A percentile compares a stretch with the other conserved stretches of the same genome.
These are phyloP conservation scores for Luscinia luscinia DNA, from an alignment of 2,797 vertebrate genomes.

Conservation along the genomic window DNA sequence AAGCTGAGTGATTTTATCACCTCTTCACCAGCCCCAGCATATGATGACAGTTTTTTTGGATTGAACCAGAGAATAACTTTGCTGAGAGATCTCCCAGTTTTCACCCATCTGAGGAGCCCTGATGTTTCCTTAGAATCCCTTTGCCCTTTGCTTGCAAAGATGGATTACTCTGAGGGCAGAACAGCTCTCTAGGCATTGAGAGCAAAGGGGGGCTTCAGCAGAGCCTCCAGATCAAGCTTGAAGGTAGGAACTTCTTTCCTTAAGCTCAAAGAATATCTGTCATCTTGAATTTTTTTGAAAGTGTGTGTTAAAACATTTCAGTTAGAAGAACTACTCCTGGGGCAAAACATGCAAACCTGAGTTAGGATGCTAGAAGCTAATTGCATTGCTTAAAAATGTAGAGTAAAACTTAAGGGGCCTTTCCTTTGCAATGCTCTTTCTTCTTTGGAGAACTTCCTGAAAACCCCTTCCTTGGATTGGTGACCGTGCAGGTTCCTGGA, in stretches of 20 bases:
- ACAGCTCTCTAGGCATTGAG: not conserved
- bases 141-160: not conserved
- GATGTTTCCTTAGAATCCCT: conserved; percentile 21
- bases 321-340: not conserved
- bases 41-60: conserved; percentile 56
- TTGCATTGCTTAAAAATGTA: not conserved
- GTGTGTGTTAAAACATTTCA: not conserved
- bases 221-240: not conserved
- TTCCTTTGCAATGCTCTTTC: not conserved
- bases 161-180: not conserved
- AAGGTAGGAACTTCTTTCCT: not conserved
- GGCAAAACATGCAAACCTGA: not conserved
- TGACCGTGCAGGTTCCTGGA: fast-evolving
- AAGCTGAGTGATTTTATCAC: conserved; percentile 64
- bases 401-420: not conserved
- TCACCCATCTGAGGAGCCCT: conserved; percentile 18
- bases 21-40: conserved; percentile 43
- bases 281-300: not conserved
- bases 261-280: not conserved
- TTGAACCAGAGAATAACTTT: conserved; percentile 18
- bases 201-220: not conserved
- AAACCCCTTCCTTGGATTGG: not conserved
- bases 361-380: not conserved
- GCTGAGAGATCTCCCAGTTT: conserved; percentile 29
- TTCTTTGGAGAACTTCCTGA: not conserved